These are phyloP conservation scores for Odobenus rosmarus DNA, from an alignment of 2,113 vertebrate species.

Conservation along the genomic window DNA sequence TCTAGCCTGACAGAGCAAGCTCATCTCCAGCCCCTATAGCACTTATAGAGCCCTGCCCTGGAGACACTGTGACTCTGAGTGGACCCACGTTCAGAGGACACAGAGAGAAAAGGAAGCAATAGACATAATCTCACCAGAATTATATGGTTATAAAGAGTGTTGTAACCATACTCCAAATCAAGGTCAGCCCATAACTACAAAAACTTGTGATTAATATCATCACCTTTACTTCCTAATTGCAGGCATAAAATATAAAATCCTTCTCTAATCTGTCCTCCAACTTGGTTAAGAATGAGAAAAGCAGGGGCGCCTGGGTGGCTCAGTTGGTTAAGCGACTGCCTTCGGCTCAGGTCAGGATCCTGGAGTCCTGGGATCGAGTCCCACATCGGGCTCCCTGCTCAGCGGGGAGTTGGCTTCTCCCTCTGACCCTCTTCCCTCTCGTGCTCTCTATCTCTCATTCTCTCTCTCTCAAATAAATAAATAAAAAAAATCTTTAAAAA, in stretches of 20 bases:
- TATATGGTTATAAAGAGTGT: constrained; percentile 3
- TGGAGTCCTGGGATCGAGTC: no score
- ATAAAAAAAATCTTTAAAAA: no score
- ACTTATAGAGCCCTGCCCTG: neutral
- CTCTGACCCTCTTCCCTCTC: no score
- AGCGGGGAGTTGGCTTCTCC: no score
- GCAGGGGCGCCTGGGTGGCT: no score
- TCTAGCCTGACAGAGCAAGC: neutral
- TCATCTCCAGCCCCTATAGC: neutral
- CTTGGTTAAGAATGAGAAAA: neutral
- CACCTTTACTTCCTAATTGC: constrained; percentile 1
- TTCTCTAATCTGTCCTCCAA: neutral
- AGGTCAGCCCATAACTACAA: constrained; percentile 1
- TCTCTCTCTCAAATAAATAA: no score
- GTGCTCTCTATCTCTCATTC: no score
- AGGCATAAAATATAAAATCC: neutral
- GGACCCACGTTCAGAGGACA: neutral
- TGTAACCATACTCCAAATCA: neutral
- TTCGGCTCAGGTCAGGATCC: no score
- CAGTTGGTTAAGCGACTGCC: no score
- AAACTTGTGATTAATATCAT: neutral
- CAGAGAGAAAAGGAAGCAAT: constrained; percentile 9
- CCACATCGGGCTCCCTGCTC: no score
- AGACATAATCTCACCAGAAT: neutral
- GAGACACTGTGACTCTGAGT: neutral